phyloP scores from a whole-genome alignment of 2,888 invertebrate species.

The Drosophila incognita region DNA sequence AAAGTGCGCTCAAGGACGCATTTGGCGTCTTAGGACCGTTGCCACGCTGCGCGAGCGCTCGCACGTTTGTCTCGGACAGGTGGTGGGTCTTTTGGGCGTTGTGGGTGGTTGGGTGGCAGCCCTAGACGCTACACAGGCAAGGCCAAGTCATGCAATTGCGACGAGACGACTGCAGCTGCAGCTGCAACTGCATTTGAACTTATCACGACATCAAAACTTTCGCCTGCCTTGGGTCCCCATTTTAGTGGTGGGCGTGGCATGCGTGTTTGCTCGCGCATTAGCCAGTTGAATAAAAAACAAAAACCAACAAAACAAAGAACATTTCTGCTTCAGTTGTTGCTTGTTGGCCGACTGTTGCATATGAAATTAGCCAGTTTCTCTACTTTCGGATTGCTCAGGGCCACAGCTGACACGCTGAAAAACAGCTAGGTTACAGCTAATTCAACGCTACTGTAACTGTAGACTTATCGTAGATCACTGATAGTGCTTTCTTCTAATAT shows the following conservation, averaged over 20 bases:
- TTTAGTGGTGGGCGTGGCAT: constrained; percentile 35
- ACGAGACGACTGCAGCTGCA: constrained; percentile 7
- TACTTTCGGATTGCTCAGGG: constrained; percentile 17
- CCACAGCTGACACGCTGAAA: constrained; percentile 1
- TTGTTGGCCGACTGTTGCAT: constrained; percentile 52
- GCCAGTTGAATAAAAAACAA: not conserved
- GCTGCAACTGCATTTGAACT: constrained; percentile 53
- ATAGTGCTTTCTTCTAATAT: not conserved
- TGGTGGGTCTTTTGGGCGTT: constrained; percentile 21
- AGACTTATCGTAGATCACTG: not conserved
- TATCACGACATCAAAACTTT: constrained; percentile 60
- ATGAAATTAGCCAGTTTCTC: constrained; percentile 33
- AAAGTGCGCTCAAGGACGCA: constrained; percentile 80
- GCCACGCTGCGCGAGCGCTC: not conserved
- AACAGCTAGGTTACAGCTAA: not conserved
- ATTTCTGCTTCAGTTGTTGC: constrained; percentile 29
- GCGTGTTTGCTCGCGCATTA: constrained; percentile 62
- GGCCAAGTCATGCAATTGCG: constrained; percentile 48
- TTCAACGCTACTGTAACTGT: not conserved
- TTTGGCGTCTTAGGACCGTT: constrained; percentile 55
- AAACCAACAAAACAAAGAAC: constrained; percentile 20
- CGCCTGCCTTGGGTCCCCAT: constrained; percentile 26
- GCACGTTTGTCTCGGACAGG: constrained; percentile 9
- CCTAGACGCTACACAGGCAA: not conserved
- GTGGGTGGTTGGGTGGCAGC: constrained; percentile 19